Evolutionary conservation across 2,797 vertebrate genomes (phyloP).

Genomic region (Rhynchonycteris naso): DNA sequence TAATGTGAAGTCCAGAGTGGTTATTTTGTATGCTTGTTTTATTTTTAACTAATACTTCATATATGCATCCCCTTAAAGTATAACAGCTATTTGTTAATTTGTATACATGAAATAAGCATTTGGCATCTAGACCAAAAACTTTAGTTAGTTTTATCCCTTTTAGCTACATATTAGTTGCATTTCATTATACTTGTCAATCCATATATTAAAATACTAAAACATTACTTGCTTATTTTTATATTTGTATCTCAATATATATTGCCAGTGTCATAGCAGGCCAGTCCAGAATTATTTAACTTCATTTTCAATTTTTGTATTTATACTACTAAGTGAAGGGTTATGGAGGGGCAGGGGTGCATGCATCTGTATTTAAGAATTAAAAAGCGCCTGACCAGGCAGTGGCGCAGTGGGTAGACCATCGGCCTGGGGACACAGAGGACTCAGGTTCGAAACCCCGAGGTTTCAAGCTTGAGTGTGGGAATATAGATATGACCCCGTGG

Average conservation of each 20-base stretch:
- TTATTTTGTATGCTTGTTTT: not conserved
- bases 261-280: not conserved
- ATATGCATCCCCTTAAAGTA: not conserved
- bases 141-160: slow-evolving; percentile 10
- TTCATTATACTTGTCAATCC: not conserved
- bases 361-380: not conserved
- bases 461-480: too few species aligned
- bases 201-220: slow-evolving; percentile 12
- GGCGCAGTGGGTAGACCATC: too few species aligned
- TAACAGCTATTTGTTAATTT: not conserved
- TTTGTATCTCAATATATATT: not conserved
- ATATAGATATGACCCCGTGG: too few species aligned
- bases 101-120: not conserved
- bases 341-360: not conserved
- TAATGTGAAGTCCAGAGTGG: not conserved
- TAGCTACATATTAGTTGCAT: not conserved
- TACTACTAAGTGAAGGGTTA: not conserved
- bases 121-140: not conserved
- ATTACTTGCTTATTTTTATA: slow-evolving; percentile 40
- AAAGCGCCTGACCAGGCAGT: too few species aligned
- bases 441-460: too few species aligned
- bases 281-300: not conserved
- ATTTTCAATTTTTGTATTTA: slow-evolving; percentile 13
- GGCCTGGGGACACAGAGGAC: too few species aligned
- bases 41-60: slow-evolving; percentile 15